Evolutionary conservation across 2,888 invertebrate species (phyloP).

Genomic region (Brachylomia viminalis): DNA sequence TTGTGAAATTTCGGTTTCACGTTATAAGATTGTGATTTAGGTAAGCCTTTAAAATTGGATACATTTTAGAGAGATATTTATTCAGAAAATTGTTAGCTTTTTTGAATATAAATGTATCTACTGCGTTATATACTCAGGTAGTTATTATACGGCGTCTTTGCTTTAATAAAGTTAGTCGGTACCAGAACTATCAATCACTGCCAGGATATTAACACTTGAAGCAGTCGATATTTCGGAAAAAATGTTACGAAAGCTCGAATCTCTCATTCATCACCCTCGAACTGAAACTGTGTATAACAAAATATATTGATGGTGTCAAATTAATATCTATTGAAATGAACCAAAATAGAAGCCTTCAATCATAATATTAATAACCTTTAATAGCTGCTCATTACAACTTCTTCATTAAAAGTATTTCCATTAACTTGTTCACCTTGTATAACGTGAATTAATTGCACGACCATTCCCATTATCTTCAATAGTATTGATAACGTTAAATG

Average conservation of each 20-base stretch:
- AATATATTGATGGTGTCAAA: conserved; percentile 1
- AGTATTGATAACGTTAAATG: conserved; percentile 29
- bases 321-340: conserved; percentile 11
- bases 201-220: conserved; percentile 47
- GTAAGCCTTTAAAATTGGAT: conserved; percentile 44
- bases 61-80: conserved; percentile 28
- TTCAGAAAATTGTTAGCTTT: neutral
- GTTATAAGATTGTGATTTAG: conserved; percentile 48
- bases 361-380: neutral
- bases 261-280: conserved; percentile 33
- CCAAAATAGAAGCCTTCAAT: neutral
- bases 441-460: neutral
- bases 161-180: neutral
- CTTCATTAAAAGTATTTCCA: neutral
- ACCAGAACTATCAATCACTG: conserved; percentile 54
- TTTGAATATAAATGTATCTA: conserved; percentile 1
- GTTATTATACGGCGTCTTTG: neutral
- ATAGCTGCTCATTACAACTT: neutral
- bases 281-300: conserved; percentile 7
- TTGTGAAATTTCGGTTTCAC: conserved; percentile 35
- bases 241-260: conserved; percentile 27
- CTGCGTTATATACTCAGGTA: neutral
- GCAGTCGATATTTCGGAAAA: conserved; percentile 41
- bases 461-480: conserved; percentile 9
- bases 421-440: no score